Conservation (phyloP, 2,113 vertebrate genomes). For the Neomonachus schauinslandi region DNA sequence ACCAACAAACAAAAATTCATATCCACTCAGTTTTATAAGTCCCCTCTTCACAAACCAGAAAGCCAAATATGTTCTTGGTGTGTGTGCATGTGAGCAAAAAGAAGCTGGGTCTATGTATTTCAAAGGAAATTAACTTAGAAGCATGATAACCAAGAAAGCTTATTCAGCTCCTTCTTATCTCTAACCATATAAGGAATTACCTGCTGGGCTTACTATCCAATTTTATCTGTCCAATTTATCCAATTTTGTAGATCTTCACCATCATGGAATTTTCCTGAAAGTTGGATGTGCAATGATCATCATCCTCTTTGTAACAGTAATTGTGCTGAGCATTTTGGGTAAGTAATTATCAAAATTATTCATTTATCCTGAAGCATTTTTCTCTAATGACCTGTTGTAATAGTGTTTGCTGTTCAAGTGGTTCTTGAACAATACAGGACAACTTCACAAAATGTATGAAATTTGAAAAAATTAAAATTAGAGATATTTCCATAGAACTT, state of each 20-base stretch:
- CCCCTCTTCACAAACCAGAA: background rate
- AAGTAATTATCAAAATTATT: background rate
- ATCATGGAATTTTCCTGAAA: conserved; percentile 28
- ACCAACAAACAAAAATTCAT: background rate
- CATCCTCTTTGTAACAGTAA: background rate
- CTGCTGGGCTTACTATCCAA: background rate
- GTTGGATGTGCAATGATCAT: background rate
- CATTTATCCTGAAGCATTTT: background rate
- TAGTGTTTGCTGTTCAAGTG: background rate
- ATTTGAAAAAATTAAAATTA: background rate
- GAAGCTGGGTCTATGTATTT: background rate
- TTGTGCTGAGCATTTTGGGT: conserved; percentile 6
- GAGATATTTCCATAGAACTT: background rate
- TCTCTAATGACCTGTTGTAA: background rate
- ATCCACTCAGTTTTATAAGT: background rate
- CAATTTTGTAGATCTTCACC: background rate
- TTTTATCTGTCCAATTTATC: background rate
- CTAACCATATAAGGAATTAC: background rate
- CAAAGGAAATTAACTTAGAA: background rate
- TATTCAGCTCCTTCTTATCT: background rate
- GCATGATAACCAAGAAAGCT: background rate
- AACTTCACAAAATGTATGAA: background rate
- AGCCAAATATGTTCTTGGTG: background rate
- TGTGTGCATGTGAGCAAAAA: background rate
- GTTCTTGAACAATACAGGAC: background rate